These are phyloP conservation scores for Notiomystis cincta DNA, from an alignment of 2,113 vertebrate genomes.

Conservation along the genomic window DNA sequence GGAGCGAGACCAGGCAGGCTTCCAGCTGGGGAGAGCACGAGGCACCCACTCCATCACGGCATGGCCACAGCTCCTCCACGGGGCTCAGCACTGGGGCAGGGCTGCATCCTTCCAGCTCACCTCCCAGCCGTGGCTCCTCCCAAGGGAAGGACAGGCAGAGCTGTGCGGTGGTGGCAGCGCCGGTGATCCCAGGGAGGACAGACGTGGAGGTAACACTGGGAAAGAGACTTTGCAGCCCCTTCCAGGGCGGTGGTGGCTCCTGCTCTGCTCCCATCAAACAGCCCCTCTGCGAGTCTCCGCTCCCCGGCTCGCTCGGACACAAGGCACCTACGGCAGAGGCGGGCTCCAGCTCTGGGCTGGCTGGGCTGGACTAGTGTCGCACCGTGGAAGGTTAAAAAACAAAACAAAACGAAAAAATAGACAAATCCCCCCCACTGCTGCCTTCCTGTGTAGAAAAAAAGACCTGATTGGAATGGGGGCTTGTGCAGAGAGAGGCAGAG, in stretches of 20 bases:
- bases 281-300: neutral
- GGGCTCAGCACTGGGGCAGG: neutral
- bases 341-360: conserved; percentile 65
- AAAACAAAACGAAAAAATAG: neutral
- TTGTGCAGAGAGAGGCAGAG: conserved; percentile 13
- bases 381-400: neutral
- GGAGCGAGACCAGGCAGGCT: neutral
- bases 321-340: conserved; percentile 78
- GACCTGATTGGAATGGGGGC: conserved; percentile 14
- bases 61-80: neutral
- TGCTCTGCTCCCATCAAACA: neutral
- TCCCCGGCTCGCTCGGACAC: conserved; percentile 37
- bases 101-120: neutral
- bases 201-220: neutral
- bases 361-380: neutral
- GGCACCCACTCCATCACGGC: neutral
- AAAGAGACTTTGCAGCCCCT: neutral
- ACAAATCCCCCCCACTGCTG: neutral
- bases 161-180: rapidly evolving
- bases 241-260: neutral
- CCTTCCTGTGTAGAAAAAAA: conserved; percentile 25
- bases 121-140: neutral
- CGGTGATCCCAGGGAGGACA: neutral
- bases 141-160: neutral
- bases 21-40: neutral